Conservation (phyloP, 2,888 invertebrate species). For the Rhamphomyia laevipes region DNA sequence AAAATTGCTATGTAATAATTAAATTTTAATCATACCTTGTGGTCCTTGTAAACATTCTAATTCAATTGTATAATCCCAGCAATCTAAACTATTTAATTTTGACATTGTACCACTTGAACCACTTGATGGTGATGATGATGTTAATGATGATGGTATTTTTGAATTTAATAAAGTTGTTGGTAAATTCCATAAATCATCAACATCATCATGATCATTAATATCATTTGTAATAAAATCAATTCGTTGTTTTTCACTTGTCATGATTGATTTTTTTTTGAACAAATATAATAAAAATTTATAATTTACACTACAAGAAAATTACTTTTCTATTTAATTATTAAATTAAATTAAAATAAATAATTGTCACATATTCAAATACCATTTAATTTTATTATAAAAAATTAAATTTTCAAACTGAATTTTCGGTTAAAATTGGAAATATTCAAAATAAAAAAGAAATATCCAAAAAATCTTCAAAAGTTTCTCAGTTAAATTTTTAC, state of each 20-base stretch:
- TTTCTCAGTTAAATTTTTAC: no score
- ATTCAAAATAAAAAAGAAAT: no score
- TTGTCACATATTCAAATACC: no score
- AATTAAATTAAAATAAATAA: no score
- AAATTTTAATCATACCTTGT: conserved; percentile 45
- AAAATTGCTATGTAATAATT: no score
- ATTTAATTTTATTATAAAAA: no score
- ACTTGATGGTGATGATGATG: not conserved
- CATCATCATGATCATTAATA: not conserved
- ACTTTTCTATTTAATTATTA: no score
- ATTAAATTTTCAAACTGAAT: no score
- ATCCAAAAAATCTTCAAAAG: no score
- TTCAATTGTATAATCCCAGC: conserved; percentile 78
- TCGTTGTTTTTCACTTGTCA: not conserved
- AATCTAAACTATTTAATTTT: conserved; percentile 56
- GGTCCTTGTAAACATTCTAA: conserved; percentile 66
- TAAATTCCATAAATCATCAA: not conserved
- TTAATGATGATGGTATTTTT: not conserved
- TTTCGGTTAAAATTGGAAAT: no score
- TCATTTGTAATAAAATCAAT: conserved; percentile 1
- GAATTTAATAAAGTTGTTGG: not conserved
- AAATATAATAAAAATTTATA: no score
- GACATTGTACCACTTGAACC: conserved; percentile 13
- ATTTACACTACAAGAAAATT: no score
- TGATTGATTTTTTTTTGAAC: not conserved